phyloP scores from a whole-genome alignment of 2,113 vertebrate species.

The Scartelaos histophorus region DNA sequence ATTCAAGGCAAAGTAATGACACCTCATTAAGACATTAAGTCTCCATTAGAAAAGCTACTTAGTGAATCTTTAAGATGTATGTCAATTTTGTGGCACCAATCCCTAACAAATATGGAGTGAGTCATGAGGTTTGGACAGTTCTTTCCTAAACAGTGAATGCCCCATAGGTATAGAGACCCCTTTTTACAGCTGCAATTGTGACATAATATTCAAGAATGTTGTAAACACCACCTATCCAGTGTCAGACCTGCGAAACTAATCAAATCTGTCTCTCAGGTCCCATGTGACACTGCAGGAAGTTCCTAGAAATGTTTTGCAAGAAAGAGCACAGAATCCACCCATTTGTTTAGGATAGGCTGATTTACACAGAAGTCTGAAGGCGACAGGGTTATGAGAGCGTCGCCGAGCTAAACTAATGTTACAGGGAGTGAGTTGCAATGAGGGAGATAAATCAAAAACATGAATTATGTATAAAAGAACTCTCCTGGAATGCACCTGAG shows the following conservation, averaged over 20 bases:
- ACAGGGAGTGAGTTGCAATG: neutral
- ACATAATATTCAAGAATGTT: neutral
- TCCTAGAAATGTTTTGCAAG: slow-evolving; percentile 6
- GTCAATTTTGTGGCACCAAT: too few species aligned
- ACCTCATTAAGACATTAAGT: too few species aligned
- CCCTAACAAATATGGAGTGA: too few species aligned
- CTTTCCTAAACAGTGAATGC: neutral
- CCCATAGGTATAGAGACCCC: neutral
- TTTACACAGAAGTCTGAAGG: neutral
- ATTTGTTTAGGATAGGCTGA: neutral
- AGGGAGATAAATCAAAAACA: neutral
- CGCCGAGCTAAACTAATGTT: neutral
- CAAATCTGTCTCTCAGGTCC: neutral
- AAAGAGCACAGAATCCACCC: neutral
- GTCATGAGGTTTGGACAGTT: neutral
- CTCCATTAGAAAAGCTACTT: too few species aligned
- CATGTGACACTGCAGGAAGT: slow-evolving; percentile 9
- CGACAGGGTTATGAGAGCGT: neutral
- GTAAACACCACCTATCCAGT: neutral
- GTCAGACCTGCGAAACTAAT: neutral
- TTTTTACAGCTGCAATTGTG: neutral
- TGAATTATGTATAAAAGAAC: slow-evolving; percentile 2
- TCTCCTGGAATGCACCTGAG: slow-evolving; percentile 1
- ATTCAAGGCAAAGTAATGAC: too few species aligned
- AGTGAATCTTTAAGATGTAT: too few species aligned